Evolutionary conservation across 92 coral and sea anemone species (phyloP).

Genomic region (Siderastrea radians): DNA sequence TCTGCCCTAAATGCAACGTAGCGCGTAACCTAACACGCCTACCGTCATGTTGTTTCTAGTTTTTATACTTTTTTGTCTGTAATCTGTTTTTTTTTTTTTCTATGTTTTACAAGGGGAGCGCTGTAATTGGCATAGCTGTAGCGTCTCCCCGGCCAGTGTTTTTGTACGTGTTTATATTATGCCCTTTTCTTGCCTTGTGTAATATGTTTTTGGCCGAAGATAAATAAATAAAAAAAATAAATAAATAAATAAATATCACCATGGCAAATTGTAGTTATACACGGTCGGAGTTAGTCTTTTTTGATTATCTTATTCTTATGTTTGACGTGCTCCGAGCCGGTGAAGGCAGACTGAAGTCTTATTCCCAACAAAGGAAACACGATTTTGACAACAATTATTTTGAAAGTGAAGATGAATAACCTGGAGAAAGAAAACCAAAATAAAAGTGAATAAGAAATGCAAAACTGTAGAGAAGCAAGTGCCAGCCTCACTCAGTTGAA

Average conservation of each 20-base stretch:
- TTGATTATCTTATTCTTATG: constrained; percentile 38
- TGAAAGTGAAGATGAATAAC: constrained; percentile 22
- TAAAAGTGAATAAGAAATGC: not conserved
- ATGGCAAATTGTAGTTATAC: not conserved
- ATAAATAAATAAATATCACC: not conserved
- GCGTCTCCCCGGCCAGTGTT: no score
- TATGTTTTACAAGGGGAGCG: no score
- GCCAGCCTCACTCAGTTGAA: not conserved
- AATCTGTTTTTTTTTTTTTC: no score
- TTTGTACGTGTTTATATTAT: no score
- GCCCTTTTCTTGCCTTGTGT: no score
- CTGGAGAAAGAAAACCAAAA: not conserved
- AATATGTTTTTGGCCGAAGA: no score
- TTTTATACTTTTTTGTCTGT: no score
- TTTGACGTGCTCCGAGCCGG: not conserved
- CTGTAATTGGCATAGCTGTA: no score
- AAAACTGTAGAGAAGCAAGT: not conserved
- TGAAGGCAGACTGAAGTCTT: not conserved
- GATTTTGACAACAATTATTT: not conserved
- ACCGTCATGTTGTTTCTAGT: no score
- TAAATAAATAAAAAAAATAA: not conserved
- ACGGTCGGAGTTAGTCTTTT: constrained; percentile 15
- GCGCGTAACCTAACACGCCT: no score
- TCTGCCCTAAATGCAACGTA: no score
- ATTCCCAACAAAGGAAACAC: constrained; percentile 28